These are phyloP conservation scores for Seriola dumerili DNA, from an alignment of 2,113 vertebrate genomes.

Conservation along the genomic window DNA sequence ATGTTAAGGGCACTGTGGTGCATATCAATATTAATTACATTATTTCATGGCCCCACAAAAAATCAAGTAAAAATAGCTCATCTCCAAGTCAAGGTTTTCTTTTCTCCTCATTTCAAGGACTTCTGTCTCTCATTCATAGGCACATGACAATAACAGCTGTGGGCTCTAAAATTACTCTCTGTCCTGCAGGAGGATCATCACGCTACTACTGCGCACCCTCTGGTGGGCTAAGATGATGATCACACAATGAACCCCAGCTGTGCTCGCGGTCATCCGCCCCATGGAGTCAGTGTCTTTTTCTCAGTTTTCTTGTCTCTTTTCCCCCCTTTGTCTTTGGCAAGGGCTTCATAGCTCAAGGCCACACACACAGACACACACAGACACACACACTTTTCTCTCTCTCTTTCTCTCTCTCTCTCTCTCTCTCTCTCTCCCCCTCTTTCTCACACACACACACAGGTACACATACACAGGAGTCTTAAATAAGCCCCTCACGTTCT, in stretches of 20 bases:
- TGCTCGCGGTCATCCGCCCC: constrained; percentile 54
- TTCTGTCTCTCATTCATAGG: constrained; percentile 16
- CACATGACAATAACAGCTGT: constrained; percentile 1
- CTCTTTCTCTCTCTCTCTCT: too few species aligned
- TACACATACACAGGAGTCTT: neutral
- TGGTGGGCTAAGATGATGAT: constrained; percentile 59
- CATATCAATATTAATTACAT: constrained; percentile 31
- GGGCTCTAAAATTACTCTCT: constrained; percentile 40
- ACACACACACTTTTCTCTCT: neutral
- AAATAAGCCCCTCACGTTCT: constrained; percentile 29
- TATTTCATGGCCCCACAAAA: constrained; percentile 6
- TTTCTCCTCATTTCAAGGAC: constrained; percentile 7
- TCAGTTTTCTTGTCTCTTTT: neutral
- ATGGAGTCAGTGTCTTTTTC: constrained; percentile 11
- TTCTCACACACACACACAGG: constrained; percentile 6
- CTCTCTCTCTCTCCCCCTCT: too few species aligned
- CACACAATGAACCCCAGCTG: constrained; percentile 45
- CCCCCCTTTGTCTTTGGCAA: constrained; percentile 9
- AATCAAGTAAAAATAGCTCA: neutral
- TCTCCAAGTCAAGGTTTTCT: neutral
- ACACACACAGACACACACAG: constrained; percentile 7
- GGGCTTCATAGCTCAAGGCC: neutral
- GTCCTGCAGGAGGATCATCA: constrained; percentile 50
- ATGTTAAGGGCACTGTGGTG: constrained; percentile 1
- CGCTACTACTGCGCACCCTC: constrained; percentile 59